Evolutionary conservation across 2,888 invertebrate species (phyloP), one percentile per base, ranked within the genome.

Genomic region (Lasioglossum pauxillum): DNA sequence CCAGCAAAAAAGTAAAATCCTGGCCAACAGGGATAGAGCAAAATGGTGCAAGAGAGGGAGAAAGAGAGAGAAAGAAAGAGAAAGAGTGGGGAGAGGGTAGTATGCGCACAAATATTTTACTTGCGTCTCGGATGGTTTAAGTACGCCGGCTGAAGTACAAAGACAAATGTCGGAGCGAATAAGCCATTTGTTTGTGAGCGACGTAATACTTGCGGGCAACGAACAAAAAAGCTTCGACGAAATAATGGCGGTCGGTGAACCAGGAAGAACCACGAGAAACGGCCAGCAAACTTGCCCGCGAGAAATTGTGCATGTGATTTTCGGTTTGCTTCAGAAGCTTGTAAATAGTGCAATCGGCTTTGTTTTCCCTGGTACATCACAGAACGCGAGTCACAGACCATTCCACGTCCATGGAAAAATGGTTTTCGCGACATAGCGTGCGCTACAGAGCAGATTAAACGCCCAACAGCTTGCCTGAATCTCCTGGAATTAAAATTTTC

Each of bases 71-170:
- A 12, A 57, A n/a, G 2, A 53, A 8, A 23, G 23, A 57, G n/a
- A 10, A 1, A 10, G 27, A 5, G 14, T 1, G 46, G 31, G 14
- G 10, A 44, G 46, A 31, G 53, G 73, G 60, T 80, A 83, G 80
- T 79, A 75, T 86, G 73, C 83, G 82, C 79, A 89, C 89, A 93
- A 93, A 93, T 92, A 91, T 92, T 92, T 90, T 89, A 91, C 91
- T 90, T 91, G 80, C 87, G 81, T 84, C 88, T 90, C 86, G 88
- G 88, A 88, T 87, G 87, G 82, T 83, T 87, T 88, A 89, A 88
- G 87, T 88, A 87, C 86, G 81, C 72, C 75, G 80, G 76, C 82
- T 79, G 85, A 85, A 84, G 86, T 76, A 80, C 87, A 79, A 86
- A 90, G 87, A 90, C 81, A 90, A 90, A 90, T 89, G 87, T 88